phyloP scores from a whole-genome alignment of 2,888 invertebrate genomes.

The Pristionchus fissidentatus region DNA sequence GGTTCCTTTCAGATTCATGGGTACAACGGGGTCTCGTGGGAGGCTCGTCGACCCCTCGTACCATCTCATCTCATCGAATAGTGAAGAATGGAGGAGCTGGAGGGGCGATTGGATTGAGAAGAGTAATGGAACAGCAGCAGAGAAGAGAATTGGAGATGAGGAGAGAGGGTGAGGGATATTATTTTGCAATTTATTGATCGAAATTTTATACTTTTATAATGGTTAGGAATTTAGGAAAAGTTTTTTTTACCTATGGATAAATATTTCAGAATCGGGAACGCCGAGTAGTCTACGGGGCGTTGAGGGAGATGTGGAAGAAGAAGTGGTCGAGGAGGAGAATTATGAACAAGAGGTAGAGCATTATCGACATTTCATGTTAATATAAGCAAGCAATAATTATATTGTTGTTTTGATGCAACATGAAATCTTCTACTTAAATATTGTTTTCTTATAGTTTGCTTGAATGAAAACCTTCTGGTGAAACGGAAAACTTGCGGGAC shows the following conservation, averaged over 20 bases:
- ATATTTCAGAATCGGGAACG: background rate
- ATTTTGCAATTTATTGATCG: background rate
- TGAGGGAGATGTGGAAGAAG: background rate
- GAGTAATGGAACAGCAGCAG: background rate
- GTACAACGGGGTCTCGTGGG: background rate
- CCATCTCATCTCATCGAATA: background rate
- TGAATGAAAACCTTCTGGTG: background rate
- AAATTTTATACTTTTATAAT: background rate
- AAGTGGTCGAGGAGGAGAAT: constrained; percentile 9
- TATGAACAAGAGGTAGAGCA: background rate
- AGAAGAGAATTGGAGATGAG: background rate
- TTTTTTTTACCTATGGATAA: background rate
- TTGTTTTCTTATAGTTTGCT: no score
- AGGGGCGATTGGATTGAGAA: background rate
- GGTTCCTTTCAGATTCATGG: background rate
- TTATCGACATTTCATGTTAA: background rate
- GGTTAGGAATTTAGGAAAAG: background rate
- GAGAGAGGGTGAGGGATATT: background rate
- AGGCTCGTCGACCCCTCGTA: background rate
- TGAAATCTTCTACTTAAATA: background rate
- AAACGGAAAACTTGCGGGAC: background rate
- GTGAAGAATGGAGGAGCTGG: background rate
- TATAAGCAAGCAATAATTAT: background rate
- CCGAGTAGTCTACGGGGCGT: background rate
- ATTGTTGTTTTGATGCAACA: background rate